phyloP scores from a whole-genome alignment of 35 echinoderm and acorn worm genomes.

The Chiridota heheva region DNA sequence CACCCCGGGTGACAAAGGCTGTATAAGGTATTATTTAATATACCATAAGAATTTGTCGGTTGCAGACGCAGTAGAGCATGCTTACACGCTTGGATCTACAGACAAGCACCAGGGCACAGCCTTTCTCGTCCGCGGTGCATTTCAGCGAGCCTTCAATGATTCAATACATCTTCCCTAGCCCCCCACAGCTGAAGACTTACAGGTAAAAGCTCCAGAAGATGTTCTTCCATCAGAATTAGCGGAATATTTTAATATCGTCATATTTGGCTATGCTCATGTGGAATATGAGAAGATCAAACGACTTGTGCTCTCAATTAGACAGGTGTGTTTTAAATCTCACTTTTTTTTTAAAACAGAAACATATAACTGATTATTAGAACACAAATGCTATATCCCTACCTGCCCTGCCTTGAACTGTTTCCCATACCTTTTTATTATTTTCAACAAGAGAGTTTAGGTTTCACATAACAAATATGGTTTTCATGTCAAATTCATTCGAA shows the following conservation, averaged over 20 bases:
- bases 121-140: background rate
- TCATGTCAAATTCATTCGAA: too few relatives aligned
- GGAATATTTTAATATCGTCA: background rate
- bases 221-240: background rate
- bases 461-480: too few relatives aligned
- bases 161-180: slow-evolving; percentile 27
- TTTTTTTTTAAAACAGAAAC: too few relatives aligned
- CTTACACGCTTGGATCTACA: slow-evolving; percentile 20
- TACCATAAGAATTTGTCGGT: slow-evolving; percentile 9
- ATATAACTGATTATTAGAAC: too few relatives aligned
- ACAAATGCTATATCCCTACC: too few relatives aligned
- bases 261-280: background rate
- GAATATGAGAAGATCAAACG: slow-evolving; percentile 23
- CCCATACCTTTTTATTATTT: too few relatives aligned
- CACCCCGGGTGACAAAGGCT: slow-evolving; percentile 7
- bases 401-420: too few relatives aligned
- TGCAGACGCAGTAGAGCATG: background rate
- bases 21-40: slow-evolving; percentile 1
- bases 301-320: slow-evolving; percentile 31
- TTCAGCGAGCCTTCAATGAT: background rate
- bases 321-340: background rate
- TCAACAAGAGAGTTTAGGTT: too few relatives aligned
- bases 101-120: slow-evolving; percentile 15
- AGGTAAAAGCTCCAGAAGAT: slow-evolving; percentile 27
- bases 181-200: slow-evolving; percentile 30